phyloP scores from a whole-genome alignment of 2,797 vertebrate genomes.

The Siniperca obscura region DNA sequence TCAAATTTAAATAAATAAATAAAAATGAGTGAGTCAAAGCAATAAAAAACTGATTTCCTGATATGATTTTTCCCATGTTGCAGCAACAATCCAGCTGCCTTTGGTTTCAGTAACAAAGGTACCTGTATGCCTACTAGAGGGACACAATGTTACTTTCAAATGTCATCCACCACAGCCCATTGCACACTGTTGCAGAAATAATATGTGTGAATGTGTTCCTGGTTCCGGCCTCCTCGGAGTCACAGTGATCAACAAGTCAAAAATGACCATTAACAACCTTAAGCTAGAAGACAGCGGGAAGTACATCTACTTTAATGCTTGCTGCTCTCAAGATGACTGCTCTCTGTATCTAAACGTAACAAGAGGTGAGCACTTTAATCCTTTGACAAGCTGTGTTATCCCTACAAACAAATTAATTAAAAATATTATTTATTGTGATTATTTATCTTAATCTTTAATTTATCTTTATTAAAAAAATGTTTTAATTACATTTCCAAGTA shows the following conservation, averaged over 20 bases:
- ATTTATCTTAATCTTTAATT: too few relatives aligned
- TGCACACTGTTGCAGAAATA: too few relatives aligned
- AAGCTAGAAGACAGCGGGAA: too few relatives aligned
- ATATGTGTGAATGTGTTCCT: too few relatives aligned
- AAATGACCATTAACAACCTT: too few relatives aligned
- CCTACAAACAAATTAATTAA: neutral
- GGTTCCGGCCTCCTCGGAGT: too few relatives aligned
- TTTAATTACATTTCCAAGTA: neutral
- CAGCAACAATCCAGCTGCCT: slow-evolving; percentile 6
- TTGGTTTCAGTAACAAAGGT: neutral
- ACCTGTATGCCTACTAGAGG: neutral
- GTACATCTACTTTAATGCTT: too few relatives aligned
- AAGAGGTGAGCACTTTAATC: neutral
- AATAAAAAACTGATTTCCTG: neutral
- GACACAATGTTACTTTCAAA: neutral
- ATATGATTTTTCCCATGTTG: neutral
- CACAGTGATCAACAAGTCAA: too few relatives aligned
- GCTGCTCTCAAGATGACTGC: too few relatives aligned
- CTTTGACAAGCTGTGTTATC: neutral
- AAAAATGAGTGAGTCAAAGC: neutral
- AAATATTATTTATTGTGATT: neutral
- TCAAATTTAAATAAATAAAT: neutral
- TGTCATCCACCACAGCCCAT: fast-evolving
- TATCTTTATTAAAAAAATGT: too few relatives aligned
- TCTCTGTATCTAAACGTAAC: neutral